Conservation (phyloP, 1,140 invertebrate species). For the Cotesia typhae region DNA sequence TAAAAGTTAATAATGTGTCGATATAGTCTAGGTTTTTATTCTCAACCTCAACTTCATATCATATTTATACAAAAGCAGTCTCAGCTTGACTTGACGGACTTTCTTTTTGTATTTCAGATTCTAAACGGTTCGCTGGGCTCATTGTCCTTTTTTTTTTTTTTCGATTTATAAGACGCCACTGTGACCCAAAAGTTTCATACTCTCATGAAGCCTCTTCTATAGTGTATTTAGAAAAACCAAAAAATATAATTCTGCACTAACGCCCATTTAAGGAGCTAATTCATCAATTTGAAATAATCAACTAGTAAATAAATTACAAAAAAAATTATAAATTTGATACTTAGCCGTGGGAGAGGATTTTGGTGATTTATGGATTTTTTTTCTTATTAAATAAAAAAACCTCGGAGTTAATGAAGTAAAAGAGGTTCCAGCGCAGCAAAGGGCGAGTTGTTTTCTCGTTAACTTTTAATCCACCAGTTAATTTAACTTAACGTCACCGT, state of each 20-base stretch:
- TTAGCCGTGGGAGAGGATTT: neutral
- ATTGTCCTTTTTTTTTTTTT: neutral
- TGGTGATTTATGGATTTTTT: neutral
- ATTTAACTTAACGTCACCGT: slow-evolving; percentile 49
- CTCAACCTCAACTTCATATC: neutral
- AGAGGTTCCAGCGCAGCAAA: slow-evolving; percentile 32
- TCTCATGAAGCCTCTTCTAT: neutral
- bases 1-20: slow-evolving; percentile 1
- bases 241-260: too few species aligned
- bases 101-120: neutral
- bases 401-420: slow-evolving; percentile 12
- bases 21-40: neutral
- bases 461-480: slow-evolving; percentile 48
- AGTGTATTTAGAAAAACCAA: too few species aligned
- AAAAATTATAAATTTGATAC: neutral
- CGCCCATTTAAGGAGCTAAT: too few species aligned
- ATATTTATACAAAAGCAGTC: neutral
- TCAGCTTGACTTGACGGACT: neutral
- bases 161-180: slow-evolving; percentile 1
- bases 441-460: slow-evolving; percentile 48
- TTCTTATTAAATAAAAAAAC: neutral
- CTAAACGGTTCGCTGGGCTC: slow-evolving; percentile 8
- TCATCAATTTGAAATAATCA: too few species aligned
- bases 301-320: too few species aligned
- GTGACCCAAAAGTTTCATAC: slow-evolving; percentile 3